Conservation (phyloP, 2,888 invertebrate genomes). For the Peribatodes rhomboidaria region DNA sequence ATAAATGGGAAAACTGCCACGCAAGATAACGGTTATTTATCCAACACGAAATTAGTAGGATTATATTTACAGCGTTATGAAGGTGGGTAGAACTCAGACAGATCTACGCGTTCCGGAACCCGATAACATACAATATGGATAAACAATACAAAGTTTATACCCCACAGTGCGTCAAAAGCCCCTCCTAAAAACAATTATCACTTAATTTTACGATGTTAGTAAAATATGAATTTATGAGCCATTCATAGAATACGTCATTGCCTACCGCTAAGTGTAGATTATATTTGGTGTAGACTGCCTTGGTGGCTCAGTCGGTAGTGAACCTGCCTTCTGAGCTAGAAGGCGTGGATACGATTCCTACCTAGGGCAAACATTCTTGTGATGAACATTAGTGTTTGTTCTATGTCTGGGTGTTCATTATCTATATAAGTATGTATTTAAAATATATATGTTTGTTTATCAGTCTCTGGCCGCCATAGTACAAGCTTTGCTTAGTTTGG, state of each 20-base stretch:
- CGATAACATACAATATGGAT: slow-evolving; percentile 17
- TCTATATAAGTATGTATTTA: no score
- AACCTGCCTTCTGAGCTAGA: no score
- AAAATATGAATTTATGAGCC: slow-evolving; percentile 54
- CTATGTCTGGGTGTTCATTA: no score
- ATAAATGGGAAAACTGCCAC: slow-evolving; percentile 15
- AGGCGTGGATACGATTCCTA: no score
- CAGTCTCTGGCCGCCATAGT: no score
- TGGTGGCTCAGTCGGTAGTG: no score
- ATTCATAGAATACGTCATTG: slow-evolving; percentile 47
- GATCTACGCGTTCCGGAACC: background rate
- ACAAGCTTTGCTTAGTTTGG: no score
- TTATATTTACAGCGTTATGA: background rate
- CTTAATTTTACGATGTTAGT: slow-evolving; percentile 52
- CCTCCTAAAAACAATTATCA: slow-evolving; percentile 51
- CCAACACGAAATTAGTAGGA: background rate
- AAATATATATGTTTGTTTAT: no score
- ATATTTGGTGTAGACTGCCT: no score
- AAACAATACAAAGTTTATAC: slow-evolving; percentile 28
- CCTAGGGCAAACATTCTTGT: no score
- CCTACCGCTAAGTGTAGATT: background rate
- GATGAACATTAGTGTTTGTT: no score
- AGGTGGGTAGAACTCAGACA: background rate
- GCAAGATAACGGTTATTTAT: slow-evolving; percentile 17
- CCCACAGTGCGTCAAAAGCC: slow-evolving; percentile 39